Evolutionary conservation across 1,140 invertebrate species (phyloP).

Genomic region (Pantala flavescens): DNA sequence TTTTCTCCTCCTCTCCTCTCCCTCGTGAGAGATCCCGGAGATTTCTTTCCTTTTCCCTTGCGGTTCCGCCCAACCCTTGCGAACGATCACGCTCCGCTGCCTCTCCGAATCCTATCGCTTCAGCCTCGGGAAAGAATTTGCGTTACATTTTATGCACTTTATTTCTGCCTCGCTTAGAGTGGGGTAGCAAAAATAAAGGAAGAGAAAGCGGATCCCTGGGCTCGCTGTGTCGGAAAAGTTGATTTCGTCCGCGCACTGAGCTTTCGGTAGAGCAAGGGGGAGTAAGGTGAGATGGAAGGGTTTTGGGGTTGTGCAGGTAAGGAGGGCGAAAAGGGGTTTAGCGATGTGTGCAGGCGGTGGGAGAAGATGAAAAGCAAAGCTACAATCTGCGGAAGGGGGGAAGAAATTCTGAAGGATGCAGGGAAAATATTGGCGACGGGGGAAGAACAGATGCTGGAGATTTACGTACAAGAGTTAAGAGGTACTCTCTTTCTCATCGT

Average conservation of each 20-base stretch:
- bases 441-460: too few relatives aligned
- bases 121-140: not conserved
- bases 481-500: too few relatives aligned
- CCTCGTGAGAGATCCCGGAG: too few relatives aligned
- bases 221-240: not conserved
- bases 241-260: not conserved
- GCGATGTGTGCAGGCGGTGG: not conserved
- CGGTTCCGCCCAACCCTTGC: too few relatives aligned
- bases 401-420: too few relatives aligned
- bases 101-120: not conserved
- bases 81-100: not conserved
- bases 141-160: constrained; percentile 10
- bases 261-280: not conserved
- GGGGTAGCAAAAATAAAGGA: not conserved
- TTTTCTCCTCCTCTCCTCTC: too few relatives aligned
- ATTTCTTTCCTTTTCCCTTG: too few relatives aligned
- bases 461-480: too few relatives aligned
- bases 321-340: not conserved
- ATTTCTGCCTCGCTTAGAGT: not conserved
- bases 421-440: too few relatives aligned
- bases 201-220: not conserved
- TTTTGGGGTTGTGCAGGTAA: not conserved
- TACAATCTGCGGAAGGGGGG: too few relatives aligned
- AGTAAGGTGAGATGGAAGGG: not conserved
- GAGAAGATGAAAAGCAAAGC: not conserved